These are phyloP conservation scores for Semotilus atromaculatus DNA, from an alignment of 2,797 vertebrate species.

Conservation along the genomic window DNA sequence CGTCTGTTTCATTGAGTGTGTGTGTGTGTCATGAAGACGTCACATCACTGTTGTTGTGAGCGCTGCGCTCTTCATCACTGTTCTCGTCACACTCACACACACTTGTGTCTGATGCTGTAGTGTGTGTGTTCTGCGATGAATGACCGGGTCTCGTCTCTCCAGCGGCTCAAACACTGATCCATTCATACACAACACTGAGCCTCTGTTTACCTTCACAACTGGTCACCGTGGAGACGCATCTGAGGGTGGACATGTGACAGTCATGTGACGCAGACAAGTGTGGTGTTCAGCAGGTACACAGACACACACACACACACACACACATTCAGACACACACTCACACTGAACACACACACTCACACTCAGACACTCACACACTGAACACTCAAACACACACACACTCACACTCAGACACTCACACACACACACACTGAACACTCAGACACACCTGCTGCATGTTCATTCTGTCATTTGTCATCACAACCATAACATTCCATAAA, in stretches of 20 bases:
- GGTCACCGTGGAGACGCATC: slow-evolving; percentile 68
- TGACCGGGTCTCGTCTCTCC: not conserved
- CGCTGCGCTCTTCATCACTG: too few relatives aligned
- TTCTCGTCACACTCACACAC: not conserved
- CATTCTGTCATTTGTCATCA: not conserved
- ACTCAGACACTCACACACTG: not conserved
- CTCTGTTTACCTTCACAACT: slow-evolving; percentile 78
- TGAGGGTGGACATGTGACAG: not conserved
- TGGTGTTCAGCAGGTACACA: slow-evolving; percentile 6
- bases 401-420: not conserved
- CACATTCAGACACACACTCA: not conserved
- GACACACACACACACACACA: not conserved
- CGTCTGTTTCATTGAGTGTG: too few relatives aligned
- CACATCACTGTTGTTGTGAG: too few relatives aligned
- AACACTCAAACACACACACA: not conserved
- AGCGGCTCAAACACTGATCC: slow-evolving; percentile 67
- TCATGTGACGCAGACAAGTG: not conserved
- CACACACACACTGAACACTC: not conserved
- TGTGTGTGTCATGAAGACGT: too few relatives aligned
- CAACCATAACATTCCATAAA: not conserved
- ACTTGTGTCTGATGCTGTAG: not conserved
- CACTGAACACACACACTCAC: not conserved
- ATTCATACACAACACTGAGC: slow-evolving; percentile 81
- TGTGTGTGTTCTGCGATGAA: slow-evolving; percentile 1
- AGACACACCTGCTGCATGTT: not conserved